Conservation (phyloP, 2,797 vertebrate species). For the Microcaecilia unicolor region DNA sequence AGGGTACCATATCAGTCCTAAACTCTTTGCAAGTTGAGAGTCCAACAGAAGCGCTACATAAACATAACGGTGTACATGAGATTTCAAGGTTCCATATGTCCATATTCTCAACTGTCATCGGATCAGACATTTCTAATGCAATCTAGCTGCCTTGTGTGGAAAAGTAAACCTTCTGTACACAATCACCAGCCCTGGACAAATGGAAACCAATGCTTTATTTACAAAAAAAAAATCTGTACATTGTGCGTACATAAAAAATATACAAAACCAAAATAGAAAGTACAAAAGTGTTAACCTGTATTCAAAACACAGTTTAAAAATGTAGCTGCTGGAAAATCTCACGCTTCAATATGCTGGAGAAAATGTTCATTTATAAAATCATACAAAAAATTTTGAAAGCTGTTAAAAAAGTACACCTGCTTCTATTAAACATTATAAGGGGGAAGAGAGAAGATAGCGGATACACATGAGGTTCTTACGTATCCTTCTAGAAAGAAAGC, state of each 20-base stretch:
- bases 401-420: constrained; percentile 63
- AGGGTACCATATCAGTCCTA: no score
- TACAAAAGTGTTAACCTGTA: constrained; percentile 69
- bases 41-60: no score
- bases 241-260: constrained; percentile 69
- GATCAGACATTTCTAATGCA: no score
- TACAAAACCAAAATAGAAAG: constrained; percentile 75
- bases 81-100: no score
- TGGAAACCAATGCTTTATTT: constrained; percentile 66
- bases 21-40: no score
- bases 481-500: constrained; percentile 23
- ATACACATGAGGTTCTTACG: no score
- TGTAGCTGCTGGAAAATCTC: constrained; percentile 57
- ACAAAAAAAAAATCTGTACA: constrained; percentile 64
- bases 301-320: constrained; percentile 71
- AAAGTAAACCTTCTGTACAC: no score
- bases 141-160: no score
- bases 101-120: no score
- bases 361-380: constrained; percentile 57
- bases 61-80: no score
- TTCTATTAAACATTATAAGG: constrained; percentile 38
- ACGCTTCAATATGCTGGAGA: constrained; percentile 46
- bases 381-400: constrained; percentile 61
- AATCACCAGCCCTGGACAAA: constrained; percentile 35
- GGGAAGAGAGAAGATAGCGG: constrained; percentile 22